A percentile compares a stretch with the other conserved stretches of the same genome.
Conservation (phyloP, 2,888 invertebrate genomes). For the Zygogramma bicolorata region DNA sequence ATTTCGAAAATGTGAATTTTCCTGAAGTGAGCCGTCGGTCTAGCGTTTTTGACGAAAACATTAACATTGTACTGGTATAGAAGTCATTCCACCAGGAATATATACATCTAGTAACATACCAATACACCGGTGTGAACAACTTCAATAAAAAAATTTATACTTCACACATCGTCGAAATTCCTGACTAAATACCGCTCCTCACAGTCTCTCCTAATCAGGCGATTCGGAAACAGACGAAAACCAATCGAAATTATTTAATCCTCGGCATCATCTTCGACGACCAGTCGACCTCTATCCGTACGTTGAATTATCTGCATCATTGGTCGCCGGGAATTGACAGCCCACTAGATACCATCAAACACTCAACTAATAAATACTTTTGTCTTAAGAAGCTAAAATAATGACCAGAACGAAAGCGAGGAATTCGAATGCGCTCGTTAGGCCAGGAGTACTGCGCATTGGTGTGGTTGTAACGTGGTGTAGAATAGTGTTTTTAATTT, state of each 20-base stretch:
- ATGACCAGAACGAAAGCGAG: slow-evolving; percentile 44
- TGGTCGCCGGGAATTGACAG: slow-evolving; percentile 41
- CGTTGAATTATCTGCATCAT: slow-evolving; percentile 41
- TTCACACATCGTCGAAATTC: not conserved
- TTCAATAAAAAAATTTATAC: not conserved
- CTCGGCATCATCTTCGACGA: slow-evolving; percentile 1
- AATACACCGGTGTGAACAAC: too few relatives aligned
- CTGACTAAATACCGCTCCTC: not conserved
- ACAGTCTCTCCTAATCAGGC: not conserved
- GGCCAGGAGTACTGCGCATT: not conserved
- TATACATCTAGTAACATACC: too few relatives aligned
- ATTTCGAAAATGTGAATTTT: too few relatives aligned
- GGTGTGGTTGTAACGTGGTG: too few relatives aligned
- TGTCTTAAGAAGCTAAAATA: slow-evolving; percentile 48
- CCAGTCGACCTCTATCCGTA: slow-evolving; percentile 33
- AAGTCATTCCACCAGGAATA: too few relatives aligned
- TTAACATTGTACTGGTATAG: too few relatives aligned
- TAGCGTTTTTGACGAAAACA: too few relatives aligned
- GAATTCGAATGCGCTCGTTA: slow-evolving; percentile 40
- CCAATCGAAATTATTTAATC: not conserved
- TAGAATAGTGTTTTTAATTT: too few relatives aligned
- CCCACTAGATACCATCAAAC: slow-evolving; percentile 37
- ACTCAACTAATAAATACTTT: slow-evolving; percentile 45
- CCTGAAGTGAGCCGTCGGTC: too few relatives aligned
- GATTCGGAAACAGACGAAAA: not conserved